Evolutionary conservation across 1,140 invertebrate genomes (phyloP).

Genomic region (Conus ventricosus): DNA sequence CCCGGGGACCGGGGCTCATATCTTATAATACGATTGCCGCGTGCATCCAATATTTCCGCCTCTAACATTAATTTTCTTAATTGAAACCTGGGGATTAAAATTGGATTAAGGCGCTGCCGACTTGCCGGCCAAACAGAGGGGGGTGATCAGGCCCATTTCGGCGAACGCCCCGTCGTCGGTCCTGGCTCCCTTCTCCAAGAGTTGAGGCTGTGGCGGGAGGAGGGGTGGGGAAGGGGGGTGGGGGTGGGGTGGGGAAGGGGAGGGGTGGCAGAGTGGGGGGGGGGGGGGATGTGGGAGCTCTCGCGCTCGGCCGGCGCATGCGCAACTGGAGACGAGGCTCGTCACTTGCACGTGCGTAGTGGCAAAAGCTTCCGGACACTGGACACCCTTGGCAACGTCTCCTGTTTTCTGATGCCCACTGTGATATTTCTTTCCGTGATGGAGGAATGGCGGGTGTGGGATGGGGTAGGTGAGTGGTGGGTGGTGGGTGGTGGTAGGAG

Average conservation of each 20-base stretch:
- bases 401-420: neutral
- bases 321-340: constrained; percentile 30
- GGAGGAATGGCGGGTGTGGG: neutral
- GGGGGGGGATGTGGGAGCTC: too few species aligned
- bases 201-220: neutral
- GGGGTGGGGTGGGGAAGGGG: neutral
- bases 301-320: constrained; percentile 23
- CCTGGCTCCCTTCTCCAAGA: neutral
- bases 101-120: constrained; percentile 36
- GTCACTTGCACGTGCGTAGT: constrained; percentile 13
- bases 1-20: constrained; percentile 30
- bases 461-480: neutral
- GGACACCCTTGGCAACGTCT: neutral
- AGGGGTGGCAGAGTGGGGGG: too few species aligned
- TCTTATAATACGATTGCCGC: constrained; percentile 38
- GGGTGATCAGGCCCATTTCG: neutral
- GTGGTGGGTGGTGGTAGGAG: neutral
- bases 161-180: too few species aligned
- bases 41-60: constrained; percentile 35
- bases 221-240: neutral
- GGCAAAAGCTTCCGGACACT: constrained; percentile 12
- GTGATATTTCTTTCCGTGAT: neutral
- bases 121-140: constrained; percentile 11
- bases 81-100: constrained; percentile 41
- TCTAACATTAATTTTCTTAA: constrained; percentile 42